phyloP scores from a whole-genome alignment of 2,797 vertebrate genomes.

The Esox masquinongy region DNA sequence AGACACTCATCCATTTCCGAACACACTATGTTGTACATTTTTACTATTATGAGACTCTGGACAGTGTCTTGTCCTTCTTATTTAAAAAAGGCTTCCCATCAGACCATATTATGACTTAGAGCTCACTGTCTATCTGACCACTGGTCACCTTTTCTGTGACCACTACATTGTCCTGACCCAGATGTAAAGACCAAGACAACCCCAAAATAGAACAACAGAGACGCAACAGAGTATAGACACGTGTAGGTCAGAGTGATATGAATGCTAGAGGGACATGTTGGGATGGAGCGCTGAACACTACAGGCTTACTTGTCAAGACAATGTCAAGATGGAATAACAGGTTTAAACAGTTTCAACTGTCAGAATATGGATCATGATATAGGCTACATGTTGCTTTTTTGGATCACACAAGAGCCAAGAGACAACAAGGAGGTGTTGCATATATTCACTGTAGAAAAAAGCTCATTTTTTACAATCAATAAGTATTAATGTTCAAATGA shows the following conservation, averaged over 20 bases:
- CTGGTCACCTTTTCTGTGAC: conserved; percentile 28
- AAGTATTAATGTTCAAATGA: not conserved
- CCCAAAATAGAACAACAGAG: conserved; percentile 10
- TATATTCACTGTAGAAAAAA: not conserved
- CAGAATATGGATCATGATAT: conserved; percentile 44
- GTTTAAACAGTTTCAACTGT: conserved; percentile 36
- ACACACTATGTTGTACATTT: conserved; percentile 62
- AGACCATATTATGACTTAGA: conserved; percentile 70
- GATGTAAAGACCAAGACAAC: not conserved
- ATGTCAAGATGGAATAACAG: conserved; percentile 50
- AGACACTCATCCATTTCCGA: conserved; percentile 65
- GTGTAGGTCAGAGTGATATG: not conserved
- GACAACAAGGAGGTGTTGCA: not conserved
- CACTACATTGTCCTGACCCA: conserved; percentile 16
- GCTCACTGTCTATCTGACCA: conserved; percentile 61
- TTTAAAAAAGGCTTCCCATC: conserved; percentile 50
- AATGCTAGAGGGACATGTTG: not conserved
- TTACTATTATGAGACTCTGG: conserved; percentile 52
- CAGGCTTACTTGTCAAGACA: not conserved
- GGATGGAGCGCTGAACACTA: not conserved
- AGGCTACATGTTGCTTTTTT: conserved; percentile 30
- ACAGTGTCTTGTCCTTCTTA: conserved; percentile 48
- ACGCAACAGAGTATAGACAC: not conserved
- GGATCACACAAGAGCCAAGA: not conserved
- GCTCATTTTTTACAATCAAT: not conserved